Evolutionary conservation across 2,888 invertebrate genomes (phyloP).

Genomic region (Scaptomyza cyrtandrae): DNA sequence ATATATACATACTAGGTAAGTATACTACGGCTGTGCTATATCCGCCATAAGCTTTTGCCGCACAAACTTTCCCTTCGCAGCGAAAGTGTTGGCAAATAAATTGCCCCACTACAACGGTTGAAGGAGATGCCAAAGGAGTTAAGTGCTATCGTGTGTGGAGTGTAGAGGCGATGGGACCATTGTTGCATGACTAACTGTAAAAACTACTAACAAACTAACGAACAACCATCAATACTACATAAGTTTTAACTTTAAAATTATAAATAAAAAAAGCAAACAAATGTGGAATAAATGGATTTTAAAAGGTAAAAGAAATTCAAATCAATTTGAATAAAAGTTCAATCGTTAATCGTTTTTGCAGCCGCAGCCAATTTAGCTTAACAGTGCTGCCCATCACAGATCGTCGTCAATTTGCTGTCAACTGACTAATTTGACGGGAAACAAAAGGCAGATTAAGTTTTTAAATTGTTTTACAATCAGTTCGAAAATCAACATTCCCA

Average conservation of each 20-base stretch:
- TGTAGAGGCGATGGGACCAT: slow-evolving; percentile 9
- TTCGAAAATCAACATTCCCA: no score
- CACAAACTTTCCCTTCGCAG: slow-evolving; percentile 41
- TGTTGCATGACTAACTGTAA: slow-evolving; percentile 39
- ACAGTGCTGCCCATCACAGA: slow-evolving; percentile 9
- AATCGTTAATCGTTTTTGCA: neutral
- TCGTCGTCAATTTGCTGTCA: neutral
- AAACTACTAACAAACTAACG: slow-evolving; percentile 29
- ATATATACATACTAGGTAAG: neutral
- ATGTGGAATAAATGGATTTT: slow-evolving; percentile 38
- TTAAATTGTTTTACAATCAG: neutral
- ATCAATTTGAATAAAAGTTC: neutral
- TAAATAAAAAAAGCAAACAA: slow-evolving; percentile 18
- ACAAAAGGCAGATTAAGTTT: neutral
- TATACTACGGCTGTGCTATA: slow-evolving; percentile 35
- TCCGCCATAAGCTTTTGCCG: slow-evolving; percentile 52
- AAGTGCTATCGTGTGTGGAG: slow-evolving; percentile 37
- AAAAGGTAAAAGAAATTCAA: neutral
- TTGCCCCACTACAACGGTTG: slow-evolving; percentile 45
- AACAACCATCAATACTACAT: slow-evolving; percentile 54
- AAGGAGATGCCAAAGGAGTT: slow-evolving; percentile 53
- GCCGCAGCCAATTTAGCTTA: neutral
- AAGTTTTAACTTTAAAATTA: slow-evolving; percentile 33
- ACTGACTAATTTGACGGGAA: neutral
- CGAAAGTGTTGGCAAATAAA: slow-evolving; percentile 73